Conservation (phyloP, 2,888 invertebrate species). For the Drosophila paracracens region DNA sequence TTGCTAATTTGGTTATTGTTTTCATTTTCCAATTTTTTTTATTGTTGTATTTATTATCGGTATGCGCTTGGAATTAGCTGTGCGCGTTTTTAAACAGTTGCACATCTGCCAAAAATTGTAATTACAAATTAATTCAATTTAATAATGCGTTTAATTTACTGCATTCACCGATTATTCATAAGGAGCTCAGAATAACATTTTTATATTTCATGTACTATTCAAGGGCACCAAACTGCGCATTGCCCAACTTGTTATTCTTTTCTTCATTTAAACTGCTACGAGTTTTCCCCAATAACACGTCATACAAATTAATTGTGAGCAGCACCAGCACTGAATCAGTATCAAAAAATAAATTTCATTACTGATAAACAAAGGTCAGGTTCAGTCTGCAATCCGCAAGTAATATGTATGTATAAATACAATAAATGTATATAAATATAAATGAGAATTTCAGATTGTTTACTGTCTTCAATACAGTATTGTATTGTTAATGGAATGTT, state of each 20-base stretch:
- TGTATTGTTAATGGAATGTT: constrained; percentile 5
- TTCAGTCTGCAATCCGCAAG: constrained; percentile 8
- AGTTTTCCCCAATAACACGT: constrained; percentile 32
- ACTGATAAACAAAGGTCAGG: constrained; percentile 40
- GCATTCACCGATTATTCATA: constrained; percentile 21
- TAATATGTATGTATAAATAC: background rate
- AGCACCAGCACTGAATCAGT: constrained; percentile 27
- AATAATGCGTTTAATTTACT: constrained; percentile 57
- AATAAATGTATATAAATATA: background rate
- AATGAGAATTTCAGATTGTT: constrained; percentile 6
- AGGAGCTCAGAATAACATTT: background rate
- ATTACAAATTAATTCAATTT: constrained; percentile 72
- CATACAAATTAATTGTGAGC: constrained; percentile 41
- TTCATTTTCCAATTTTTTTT: constrained; percentile 26
- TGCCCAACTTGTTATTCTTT: constrained; percentile 23
- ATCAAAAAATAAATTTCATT: constrained; percentile 24
- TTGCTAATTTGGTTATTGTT: constrained; percentile 58
- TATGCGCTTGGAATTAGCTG: constrained; percentile 33
- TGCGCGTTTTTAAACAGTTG: constrained; percentile 45
- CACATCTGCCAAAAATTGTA: constrained; percentile 52
- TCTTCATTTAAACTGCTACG: background rate
- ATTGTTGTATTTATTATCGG: constrained; percentile 29
- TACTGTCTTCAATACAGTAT: constrained; percentile 2
- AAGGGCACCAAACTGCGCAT: constrained; percentile 21
- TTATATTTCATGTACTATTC: constrained; percentile 11